Evolutionary conservation across 2,797 vertebrate species (phyloP), one percentile per base, ranked within the genome.

Genomic region (Clarias fuscus): DNA sequence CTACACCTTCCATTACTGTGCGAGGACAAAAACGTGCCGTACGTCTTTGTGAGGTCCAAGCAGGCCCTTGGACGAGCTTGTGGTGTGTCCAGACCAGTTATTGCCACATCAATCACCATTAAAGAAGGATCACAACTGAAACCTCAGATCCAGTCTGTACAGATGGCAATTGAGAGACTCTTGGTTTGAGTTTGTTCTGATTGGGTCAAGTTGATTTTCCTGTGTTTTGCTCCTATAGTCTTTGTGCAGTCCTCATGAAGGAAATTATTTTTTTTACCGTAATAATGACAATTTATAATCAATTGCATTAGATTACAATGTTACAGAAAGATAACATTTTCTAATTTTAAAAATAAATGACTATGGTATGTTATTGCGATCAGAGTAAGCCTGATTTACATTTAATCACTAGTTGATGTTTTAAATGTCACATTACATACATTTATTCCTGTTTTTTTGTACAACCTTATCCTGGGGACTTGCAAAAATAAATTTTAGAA

Each of bases 81-180:
- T 0, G 98, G 98, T 0, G 98, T 99, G 85, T 99, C 98, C 0
- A 95, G 98, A 67, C 98, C 98, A 0, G 97, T 99, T 90, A 97
- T 99, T 0, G 98, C 98, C 90, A 99, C 98, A 83, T 98, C 98
- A 0, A 97, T 99, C 91, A 99, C 98, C 88, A 98, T 99, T 92
- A 99, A 99, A 92, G 98, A 99, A 89, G 98, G 98, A 2, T 99
- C 98, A 7, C 98, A 99, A 91, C 96, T 99, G 75, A 99, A 98
- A 90, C 98, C 97, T 17, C 98, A 99, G 93, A 99, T 99, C 91
- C 98, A 99, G 91, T 97, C 97, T 86, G 96, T 98, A 22, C 98
- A 99, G 91, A 96, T 96, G 95, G 95, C 97, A 0, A 99, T 99
- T 61, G 98, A 99, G 90, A 97, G 98, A 96, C 97, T 99, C 79